Evolutionary conservation across 2,888 invertebrate genomes (phyloP), one percentile per base, ranked within the genome.

Genomic region (Antheraea yamamai): DNA sequence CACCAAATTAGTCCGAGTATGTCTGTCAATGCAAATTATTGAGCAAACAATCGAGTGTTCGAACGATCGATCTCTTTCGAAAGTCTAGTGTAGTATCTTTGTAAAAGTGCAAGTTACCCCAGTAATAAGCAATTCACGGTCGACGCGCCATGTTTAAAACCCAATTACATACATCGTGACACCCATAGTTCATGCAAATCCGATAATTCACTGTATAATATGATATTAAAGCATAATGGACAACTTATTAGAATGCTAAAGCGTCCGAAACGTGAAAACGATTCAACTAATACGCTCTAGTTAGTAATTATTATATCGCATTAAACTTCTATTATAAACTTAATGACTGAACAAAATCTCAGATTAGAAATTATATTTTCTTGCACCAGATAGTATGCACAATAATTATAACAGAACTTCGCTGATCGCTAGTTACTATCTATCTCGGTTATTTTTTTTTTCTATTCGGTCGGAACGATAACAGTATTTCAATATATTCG

Each of bases 311-410:
- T 39, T n/a, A 39, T 39, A n/a, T 39, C 23, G 8, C 35, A 70
- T 39, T 70, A 35, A 20, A n/a, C 35, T 39, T 66, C 39, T 14
- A 70, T 70, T 70, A 39, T 39, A 70, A n/a, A 39, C 20, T 20
- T 70, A 70, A 39, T 30, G 68, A 20, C 12, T 68, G 68, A 68
- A 68, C 10, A 39, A 39, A 39, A 70, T 70, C 23, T 18, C 39
- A n/a, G 39, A 39, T 70, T 70, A 39, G 70, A 70, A 70, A 70
- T 70, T 70, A 39, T 70, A 39, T 70, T n/a, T 30, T 39, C 35
- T 70, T 70, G 70, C 20, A 39, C 10, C n/a, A 8, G 39, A 70
- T 39, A 70, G 2, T 16, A 66, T 47, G 47, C 47, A 61, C 8
- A 23, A 23, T 61, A 61, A 61, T 23, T 61, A 61, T 61, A 61